phyloP scores from a whole-genome alignment of 2,888 invertebrate species.

The Nasonia oneida region DNA sequence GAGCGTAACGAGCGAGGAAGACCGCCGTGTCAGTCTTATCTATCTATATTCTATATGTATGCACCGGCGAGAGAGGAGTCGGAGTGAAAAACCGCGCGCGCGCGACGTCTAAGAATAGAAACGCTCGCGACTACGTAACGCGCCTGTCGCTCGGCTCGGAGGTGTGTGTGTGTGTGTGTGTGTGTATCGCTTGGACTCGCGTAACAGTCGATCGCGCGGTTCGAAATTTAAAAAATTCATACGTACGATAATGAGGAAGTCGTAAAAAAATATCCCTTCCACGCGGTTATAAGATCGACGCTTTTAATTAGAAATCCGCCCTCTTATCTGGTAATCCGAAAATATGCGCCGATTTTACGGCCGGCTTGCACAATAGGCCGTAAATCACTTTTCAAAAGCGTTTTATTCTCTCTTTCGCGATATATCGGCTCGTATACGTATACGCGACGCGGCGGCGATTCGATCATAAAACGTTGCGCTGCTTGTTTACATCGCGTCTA shows the following conservation, averaged over 20 bases:
- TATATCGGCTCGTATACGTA: background rate
- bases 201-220: background rate
- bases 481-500: background rate
- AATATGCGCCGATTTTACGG: background rate
- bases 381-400: background rate
- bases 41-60: background rate
- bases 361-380: background rate
- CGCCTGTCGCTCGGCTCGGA: background rate
- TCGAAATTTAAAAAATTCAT: background rate
- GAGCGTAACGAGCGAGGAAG: background rate
- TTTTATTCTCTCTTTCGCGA: background rate
- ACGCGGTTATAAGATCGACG: background rate
- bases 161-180: background rate
- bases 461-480: background rate
- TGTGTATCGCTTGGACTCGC: background rate
- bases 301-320: background rate
- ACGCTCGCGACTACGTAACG: conserved; percentile 17
- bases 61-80: background rate
- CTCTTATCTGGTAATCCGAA: background rate
- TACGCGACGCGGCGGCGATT: background rate
- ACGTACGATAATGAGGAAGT: background rate
- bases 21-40: background rate
- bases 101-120: conserved; percentile 46
- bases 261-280: background rate
- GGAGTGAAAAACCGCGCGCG: background rate